A percentile compares a stretch with the other conserved stretches of the same genome.
Conservation (phyloP, 1,140 invertebrate genomes). For the Oncopodura yosiiana region DNA sequence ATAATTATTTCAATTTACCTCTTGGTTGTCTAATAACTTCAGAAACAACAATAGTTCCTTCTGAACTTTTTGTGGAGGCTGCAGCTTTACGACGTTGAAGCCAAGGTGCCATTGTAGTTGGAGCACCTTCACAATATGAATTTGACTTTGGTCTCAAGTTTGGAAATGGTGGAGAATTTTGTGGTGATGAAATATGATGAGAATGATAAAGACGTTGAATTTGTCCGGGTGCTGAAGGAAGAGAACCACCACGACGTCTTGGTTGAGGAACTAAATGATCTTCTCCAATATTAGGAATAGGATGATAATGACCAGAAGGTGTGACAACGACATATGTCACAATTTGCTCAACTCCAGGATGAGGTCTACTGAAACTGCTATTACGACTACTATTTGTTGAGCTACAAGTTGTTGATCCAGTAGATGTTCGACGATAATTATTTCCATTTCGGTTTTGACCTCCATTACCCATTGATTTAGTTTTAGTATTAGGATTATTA, state of each 20-base stretch:
- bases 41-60: constrained; percentile 17
- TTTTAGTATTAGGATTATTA: no score
- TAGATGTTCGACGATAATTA: no score
- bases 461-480: no score
- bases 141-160: constrained; percentile 34
- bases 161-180: constrained; percentile 7
- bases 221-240: constrained; percentile 19
- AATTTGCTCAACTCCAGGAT: neutral
- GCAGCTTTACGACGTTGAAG: constrained; percentile 44
- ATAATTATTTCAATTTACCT: no score
- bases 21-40: constrained; percentile 29
- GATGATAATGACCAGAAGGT: neutral
- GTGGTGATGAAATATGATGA: constrained; percentile 18
- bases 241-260: constrained; percentile 30
- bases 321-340: no score
- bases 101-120: constrained; percentile 42
- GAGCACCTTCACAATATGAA: constrained; percentile 33
- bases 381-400: neutral
- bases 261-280: neutral
- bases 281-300: neutral
- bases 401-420: neutral
- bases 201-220: neutral
- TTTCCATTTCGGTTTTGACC: no score
- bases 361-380: neutral
- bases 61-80: constrained; percentile 36